Base-by-base conservation (phyloP, 2,113 vertebrate species). In the Mirounga angustirostris region DNA sequence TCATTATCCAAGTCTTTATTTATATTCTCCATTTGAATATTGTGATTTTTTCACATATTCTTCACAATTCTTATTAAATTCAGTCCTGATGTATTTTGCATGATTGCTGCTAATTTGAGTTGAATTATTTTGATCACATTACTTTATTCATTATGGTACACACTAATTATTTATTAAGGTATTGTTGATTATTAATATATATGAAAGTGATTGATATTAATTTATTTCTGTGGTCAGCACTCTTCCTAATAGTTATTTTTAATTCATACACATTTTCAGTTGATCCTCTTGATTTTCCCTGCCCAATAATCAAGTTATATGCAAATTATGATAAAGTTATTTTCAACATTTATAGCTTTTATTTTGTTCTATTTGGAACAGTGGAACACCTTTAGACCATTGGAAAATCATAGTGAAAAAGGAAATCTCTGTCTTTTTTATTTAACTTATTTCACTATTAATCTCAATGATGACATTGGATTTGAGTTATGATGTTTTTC, bases 131-230 rank as follows among this genome's bases (percentile, higher is more conserved):
- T 76, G 24, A 74, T 63, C 73, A 11, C 78, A 28, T 93, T 81
- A 63, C 12, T 83, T 76, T 92, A 78, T 52, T 82, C 6, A 79
- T 36, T 83, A 67, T 21, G 3, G 5, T 30, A 61, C 43, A 46
- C 18, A n/a, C 6, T 40, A 22, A 88, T 91, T 91, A 61, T 43
- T 96, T 74, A 36, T 63, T 80, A 82, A 96, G 89, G 40, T 93
- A 80, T 24, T 86, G 4, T 78, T 89, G 18, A 52, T 76, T 80
- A 54, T 61, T 93, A 15, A 7, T 28, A 15, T 59, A 67, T 40
- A 19, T 81, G 13, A 78, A 88, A 86, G 63, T 1, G 36, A 54
- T 78, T 71, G 19, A n/a, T 30, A 78, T 78, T 65, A 61, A 61
- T 69, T 21, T 69, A 58, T 73, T 65, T 87, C 5, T 91, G 7